Evolutionary conservation across 2,113 vertebrate species (phyloP), one percentile per base, ranked within the genome.

Genomic region (Erythrocercus mccallii): DNA sequence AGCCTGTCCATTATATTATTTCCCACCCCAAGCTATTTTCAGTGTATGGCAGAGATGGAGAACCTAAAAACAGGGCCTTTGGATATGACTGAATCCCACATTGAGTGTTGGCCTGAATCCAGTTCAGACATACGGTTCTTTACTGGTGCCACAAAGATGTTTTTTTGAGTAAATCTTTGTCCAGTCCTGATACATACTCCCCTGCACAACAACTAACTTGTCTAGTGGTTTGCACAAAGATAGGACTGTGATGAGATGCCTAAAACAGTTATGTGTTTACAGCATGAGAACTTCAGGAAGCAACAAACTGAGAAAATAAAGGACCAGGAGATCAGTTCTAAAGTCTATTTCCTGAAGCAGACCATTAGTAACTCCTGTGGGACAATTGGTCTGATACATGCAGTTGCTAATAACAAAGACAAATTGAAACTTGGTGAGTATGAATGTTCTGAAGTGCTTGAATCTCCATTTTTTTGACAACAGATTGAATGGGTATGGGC

Each of bases 341-440:
- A 98, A 38, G 97, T 99, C 24, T 99, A 99, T 96, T 99, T 99
- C 95, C 90, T 99, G 97, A 99, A 98, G 95, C 99, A 99, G 98
- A 99, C 98, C 0, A 98, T 99, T 18, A 98, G 96, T 50, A 99
- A 99, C 97, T 99, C 99, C 22, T 99, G 99, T 69, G 99, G 99
- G 12, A 99, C 99, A 25, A 96, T 99, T 10, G 99, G 99, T 18
- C 97, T 99, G 86, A 98, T 99, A 69, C 99, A 99, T 9, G 98
- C 99, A 9, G 98, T 99, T 82, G 99, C 98, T 78, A 99, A 99
- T 97, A 99, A 99, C 91, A 98, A 98, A 88, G 98, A 98, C 92
- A 98, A 99, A 90, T 65, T 99, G 82, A 95, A 97, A 10, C 99
- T 99, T 93, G 98, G 99, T 99, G 84, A 98, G 99, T 98, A 91